Conservation (phyloP, 2,797 vertebrate genomes). For the Pogoniulus pusillus region DNA sequence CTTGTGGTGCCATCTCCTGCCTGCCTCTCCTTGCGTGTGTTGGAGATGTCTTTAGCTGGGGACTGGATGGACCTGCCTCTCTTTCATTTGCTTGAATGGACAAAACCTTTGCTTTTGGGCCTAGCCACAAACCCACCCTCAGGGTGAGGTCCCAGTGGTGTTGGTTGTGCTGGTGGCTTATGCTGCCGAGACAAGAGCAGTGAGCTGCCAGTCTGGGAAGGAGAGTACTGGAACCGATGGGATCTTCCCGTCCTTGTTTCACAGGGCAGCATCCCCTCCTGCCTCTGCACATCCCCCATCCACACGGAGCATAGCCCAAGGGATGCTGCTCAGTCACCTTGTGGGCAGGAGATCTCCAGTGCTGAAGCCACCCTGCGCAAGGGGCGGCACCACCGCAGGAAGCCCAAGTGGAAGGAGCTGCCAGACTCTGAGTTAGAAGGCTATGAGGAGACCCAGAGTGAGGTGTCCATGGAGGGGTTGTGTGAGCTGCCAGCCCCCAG, state of each 20-base stretch:
- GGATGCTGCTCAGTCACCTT: neutral
- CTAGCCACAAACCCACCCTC: neutral
- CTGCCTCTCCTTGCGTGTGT: neutral
- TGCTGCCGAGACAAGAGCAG: rapidly evolving
- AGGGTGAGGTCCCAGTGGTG: rapidly evolving
- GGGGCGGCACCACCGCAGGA: slow-evolving; percentile 82
- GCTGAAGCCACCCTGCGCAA: neutral
- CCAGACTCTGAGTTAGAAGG: slow-evolving; percentile 73
- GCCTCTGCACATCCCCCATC: slow-evolving; percentile 87
- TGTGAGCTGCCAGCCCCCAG: slow-evolving; percentile 50
- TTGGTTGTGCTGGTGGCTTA: neutral
- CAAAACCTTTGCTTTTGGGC: neutral
- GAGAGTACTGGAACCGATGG: neutral
- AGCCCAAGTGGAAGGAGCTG: slow-evolving; percentile 69
- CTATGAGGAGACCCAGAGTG: slow-evolving; percentile 50
- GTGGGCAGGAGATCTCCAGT: neutral
- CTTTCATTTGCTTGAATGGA: neutral
- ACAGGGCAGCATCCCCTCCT: slow-evolving; percentile 77
- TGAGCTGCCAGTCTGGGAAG: neutral
- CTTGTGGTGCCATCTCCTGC: slow-evolving; percentile 52
- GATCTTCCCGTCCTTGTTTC: neutral
- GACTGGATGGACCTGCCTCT: neutral
- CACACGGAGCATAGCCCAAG: slow-evolving; percentile 61
- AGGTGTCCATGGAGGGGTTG: slow-evolving; percentile 57
- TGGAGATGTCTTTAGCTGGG: neutral